Evolutionary conservation across 2,888 invertebrate species (phyloP), one percentile per base, ranked within the genome.

Genomic region (Monopis laevigella): DNA sequence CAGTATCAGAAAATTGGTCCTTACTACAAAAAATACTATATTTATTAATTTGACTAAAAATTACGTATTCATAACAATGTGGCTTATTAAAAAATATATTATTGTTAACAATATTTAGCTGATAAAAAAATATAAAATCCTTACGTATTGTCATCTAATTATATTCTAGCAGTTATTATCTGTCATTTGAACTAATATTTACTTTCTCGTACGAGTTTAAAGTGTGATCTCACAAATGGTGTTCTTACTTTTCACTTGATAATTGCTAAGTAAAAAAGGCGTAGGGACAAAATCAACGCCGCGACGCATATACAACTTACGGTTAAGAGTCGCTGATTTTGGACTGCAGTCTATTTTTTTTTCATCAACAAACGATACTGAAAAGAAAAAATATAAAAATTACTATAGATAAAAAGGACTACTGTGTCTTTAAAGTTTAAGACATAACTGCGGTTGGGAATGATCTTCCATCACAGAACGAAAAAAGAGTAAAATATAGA

Each of bases 211-310:
- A 27, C 11, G 7, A 27, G 14, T 16, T 58, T 59, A 71, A 12
- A 71, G 51, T 24, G 75, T 78, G 44, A 78, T 57, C 48, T 80
- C 77, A 46, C 71, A 63, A 46, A 53, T 65, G 27, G 55, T 53
- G 46, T 65, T 56, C 42, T 66, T 61, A 13, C 40, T 41, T 40
- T 43, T 43, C 29, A 62, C 62, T 38, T 59, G 70, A 54, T 80
- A 81, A 59, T 80, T 78, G 62, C 82, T 80, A 43, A 82, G 67
- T 51, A 80, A 58, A 58, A 81, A 81, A 46, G 82, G 81, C 45
- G 82, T 81, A 58, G 81, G 81, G 58, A 81, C 80, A 52, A 78
- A 54, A 44, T 77, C 73, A 51, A 67, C 55, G 46, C 65, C 65
- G 50, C 67, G 66, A 36, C 62, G 60, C 43, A 52, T 54, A 28